phyloP scores from a whole-genome alignment of 2,888 invertebrate species.

The Heliconius charithonia region DNA sequence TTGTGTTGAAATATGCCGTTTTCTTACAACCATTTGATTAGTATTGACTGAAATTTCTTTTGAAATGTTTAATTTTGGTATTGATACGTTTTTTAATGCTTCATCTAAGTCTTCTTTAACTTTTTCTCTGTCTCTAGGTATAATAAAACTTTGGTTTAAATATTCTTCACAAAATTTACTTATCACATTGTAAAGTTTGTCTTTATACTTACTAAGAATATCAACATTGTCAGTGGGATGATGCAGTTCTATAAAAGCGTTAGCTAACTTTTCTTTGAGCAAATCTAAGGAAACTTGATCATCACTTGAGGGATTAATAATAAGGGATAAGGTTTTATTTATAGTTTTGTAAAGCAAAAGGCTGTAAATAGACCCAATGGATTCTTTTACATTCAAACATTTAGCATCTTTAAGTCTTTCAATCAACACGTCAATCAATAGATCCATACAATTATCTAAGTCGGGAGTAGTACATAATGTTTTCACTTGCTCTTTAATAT shows the following conservation, averaged over 20 bases:
- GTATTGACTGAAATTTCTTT: constrained; percentile 52
- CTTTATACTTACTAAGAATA: constrained; percentile 51
- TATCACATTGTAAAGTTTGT: constrained; percentile 58
- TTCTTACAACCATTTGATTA: background rate
- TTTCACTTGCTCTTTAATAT: constrained; percentile 20
- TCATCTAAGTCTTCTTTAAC: constrained; percentile 57
- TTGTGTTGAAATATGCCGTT: constrained; percentile 14
- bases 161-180: constrained; percentile 61
- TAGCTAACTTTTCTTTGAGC: constrained; percentile 63
- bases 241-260: constrained; percentile 65
- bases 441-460: constrained; percentile 46
- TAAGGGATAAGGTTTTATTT: constrained; percentile 56
- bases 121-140: constrained; percentile 53
- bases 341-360: constrained; percentile 59
- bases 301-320: constrained; percentile 49
- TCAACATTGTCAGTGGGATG: constrained; percentile 53
- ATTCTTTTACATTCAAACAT: constrained; percentile 50
- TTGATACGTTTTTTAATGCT: constrained; percentile 57
- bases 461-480: constrained; percentile 49
- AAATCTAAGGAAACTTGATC: constrained; percentile 58
- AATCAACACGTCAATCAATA: constrained; percentile 53
- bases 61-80: constrained; percentile 58
- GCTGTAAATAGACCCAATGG: constrained; percentile 51
- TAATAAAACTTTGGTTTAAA: constrained; percentile 54
- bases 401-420: constrained; percentile 52